Percentiles rank a stretch among this genome's conserved stretches.
phyloP scores from a whole-genome alignment of 1,140 invertebrate species.

The Telenomus remus region DNA sequence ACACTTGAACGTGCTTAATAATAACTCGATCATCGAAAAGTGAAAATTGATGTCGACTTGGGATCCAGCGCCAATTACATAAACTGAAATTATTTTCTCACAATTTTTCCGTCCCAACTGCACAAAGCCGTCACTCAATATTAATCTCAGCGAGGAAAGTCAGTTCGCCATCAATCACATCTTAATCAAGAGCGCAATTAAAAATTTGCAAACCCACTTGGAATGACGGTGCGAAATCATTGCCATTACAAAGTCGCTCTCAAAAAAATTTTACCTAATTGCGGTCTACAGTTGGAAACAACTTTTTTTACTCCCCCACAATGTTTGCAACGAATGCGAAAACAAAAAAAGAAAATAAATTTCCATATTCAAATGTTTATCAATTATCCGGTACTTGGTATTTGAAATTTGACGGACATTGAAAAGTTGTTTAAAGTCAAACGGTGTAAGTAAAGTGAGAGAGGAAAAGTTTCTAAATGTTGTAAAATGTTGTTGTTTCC shows the following conservation, averaged over 20 bases:
- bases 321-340: too few relatives aligned
- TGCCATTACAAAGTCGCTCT: not conserved
- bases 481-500: not conserved
- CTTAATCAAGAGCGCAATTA: constrained; percentile 21
- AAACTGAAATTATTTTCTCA: too few relatives aligned
- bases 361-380: not conserved
- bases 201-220: constrained; percentile 16
- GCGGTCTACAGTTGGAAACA: constrained; percentile 1
- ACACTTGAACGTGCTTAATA: too few relatives aligned
- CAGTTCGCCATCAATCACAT: constrained; percentile 2
- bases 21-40: too few relatives aligned
- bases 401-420: constrained; percentile 22
- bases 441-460: not conserved
- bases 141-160: constrained; percentile 4
- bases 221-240: constrained; percentile 12
- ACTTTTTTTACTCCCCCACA: not conserved
- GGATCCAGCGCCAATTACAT: too few relatives aligned
- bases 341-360: not conserved
- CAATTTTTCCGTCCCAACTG: too few relatives aligned
- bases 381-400: not conserved
- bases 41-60: too few relatives aligned
- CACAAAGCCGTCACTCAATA: not conserved
- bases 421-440: constrained; percentile 26
- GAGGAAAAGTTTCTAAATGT: too few relatives aligned
- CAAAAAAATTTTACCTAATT: constrained; percentile 7